Evolutionary conservation across 2,888 invertebrate genomes (phyloP).

Genomic region (Caenorhabditis sinica): DNA sequence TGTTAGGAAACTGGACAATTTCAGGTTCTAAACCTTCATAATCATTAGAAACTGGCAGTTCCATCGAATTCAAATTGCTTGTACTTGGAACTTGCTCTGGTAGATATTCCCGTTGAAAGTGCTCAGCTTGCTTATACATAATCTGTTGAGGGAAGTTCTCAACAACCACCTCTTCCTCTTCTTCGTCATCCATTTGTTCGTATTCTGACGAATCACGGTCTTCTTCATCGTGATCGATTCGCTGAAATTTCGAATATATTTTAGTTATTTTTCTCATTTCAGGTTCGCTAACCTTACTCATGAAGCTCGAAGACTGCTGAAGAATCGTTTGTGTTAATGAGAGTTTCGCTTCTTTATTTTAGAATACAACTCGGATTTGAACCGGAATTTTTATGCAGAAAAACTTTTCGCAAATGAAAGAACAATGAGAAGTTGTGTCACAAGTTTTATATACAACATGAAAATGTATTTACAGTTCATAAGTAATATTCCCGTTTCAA

Average conservation of each 20-base stretch:
- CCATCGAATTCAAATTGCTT: background rate
- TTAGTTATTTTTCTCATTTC: background rate
- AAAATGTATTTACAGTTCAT: too few species aligned
- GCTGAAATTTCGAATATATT: background rate
- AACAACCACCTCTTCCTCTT: slow-evolving; percentile 30
- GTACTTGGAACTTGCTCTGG: slow-evolving; percentile 19
- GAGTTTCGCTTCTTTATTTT: background rate
- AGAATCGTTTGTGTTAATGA: too few species aligned
- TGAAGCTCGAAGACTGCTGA: background rate
- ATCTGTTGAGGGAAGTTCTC: background rate
- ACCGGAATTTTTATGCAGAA: too few species aligned
- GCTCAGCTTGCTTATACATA: slow-evolving; percentile 10
- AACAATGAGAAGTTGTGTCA: too few species aligned
- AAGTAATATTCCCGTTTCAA: background rate
- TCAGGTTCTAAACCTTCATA: slow-evolving; percentile 35
- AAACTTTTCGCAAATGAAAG: too few species aligned
- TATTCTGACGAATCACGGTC: slow-evolving; percentile 63
- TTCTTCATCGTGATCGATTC: slow-evolving; percentile 63
- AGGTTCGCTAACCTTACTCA: slow-evolving; percentile 8
- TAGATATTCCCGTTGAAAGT: slow-evolving; percentile 20
- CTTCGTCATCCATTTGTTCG: slow-evolving; percentile 59
- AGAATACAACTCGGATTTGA: background rate
- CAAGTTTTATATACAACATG: too few species aligned
- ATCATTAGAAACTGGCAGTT: slow-evolving; percentile 19
- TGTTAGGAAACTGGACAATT: background rate